A percentile compares a stretch with the other conserved stretches of the same genome.
phyloP scores from a whole-genome alignment of 1,140 invertebrate species.

The Chlorops oryzae region DNA sequence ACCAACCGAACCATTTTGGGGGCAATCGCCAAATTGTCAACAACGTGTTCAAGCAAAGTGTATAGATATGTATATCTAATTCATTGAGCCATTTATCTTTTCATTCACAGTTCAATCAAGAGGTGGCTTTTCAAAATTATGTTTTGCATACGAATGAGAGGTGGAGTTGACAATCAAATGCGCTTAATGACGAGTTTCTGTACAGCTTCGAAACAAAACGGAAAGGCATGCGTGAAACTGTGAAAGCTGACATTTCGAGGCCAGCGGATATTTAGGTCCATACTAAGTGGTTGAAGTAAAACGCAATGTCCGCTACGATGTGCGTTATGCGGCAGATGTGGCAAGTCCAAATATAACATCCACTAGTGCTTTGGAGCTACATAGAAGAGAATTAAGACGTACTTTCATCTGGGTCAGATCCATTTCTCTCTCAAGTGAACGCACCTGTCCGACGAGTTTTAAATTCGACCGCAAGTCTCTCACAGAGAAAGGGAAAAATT shows the following conservation, averaged over 20 bases:
- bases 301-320: slow-evolving; percentile 27
- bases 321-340: slow-evolving; percentile 19
- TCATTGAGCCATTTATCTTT: slow-evolving; percentile 33
- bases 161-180: no score
- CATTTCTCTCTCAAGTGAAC: no score
- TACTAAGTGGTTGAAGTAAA: slow-evolving; percentile 28
- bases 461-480: no score
- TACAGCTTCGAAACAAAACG: no score
- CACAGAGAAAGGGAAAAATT: no score
- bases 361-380: slow-evolving; percentile 22
- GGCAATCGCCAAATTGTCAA: slow-evolving; percentile 29
- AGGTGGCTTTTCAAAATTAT: slow-evolving; percentile 38
- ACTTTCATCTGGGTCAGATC: no score
- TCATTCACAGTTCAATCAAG: slow-evolving; percentile 29
- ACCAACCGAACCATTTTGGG: slow-evolving; percentile 28
- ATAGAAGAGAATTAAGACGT: neutral
- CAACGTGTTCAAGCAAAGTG: slow-evolving; percentile 26
- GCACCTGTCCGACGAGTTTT: no score
- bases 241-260: no score
- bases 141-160: slow-evolving; percentile 28
- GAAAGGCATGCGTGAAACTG: slow-evolving; percentile 3
- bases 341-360: slow-evolving; percentile 27
- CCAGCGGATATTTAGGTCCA: slow-evolving; percentile 34
- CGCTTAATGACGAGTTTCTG: no score
- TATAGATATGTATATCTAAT: slow-evolving; percentile 26